phyloP scores from a whole-genome alignment of 2,797 vertebrate species.

The Siniperca undulata region DNA sequence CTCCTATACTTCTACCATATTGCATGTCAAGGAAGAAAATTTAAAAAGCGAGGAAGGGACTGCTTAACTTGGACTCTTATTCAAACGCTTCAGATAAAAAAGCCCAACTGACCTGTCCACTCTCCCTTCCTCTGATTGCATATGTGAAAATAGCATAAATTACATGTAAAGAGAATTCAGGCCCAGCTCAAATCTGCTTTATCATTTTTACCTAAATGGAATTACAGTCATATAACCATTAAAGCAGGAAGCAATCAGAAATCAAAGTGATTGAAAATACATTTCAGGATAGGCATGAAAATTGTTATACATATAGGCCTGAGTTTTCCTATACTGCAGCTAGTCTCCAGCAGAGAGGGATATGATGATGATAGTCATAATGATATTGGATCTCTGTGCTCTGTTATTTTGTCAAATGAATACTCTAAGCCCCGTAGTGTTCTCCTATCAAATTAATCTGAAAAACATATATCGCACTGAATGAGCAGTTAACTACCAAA shows the following conservation, averaged over 20 bases:
- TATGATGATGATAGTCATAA: constrained; percentile 49
- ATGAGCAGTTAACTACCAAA: constrained; percentile 41
- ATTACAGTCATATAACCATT: constrained; percentile 45
- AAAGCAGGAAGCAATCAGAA: constrained; percentile 54
- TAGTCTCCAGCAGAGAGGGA: constrained; percentile 44
- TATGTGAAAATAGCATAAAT: constrained; percentile 58
- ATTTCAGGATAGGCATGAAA: constrained; percentile 27
- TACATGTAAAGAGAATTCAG: constrained; percentile 45
- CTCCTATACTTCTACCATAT: not conserved
- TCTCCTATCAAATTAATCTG: constrained; percentile 42
- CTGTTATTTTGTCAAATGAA: constrained; percentile 66
- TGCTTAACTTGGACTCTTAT: constrained; percentile 11
- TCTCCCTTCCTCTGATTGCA: constrained; percentile 34
- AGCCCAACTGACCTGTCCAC: constrained; percentile 12
- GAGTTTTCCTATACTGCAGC: constrained; percentile 22
- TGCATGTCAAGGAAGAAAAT: constrained; percentile 11
- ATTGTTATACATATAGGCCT: constrained; percentile 44
- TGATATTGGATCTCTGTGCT: constrained; percentile 40
- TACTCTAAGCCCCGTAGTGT: constrained; percentile 21
- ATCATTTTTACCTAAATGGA: constrained; percentile 55
- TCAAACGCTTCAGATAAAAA: constrained; percentile 17
- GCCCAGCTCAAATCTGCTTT: constrained; percentile 25
- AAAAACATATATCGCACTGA: constrained; percentile 43
- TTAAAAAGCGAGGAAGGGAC: not conserved
- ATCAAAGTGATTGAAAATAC: constrained; percentile 56